Evolutionary conservation across 2,888 invertebrate genomes (phyloP), one percentile per base, ranked within the genome.

Genomic region (Drosophila parthenogenetica): DNA sequence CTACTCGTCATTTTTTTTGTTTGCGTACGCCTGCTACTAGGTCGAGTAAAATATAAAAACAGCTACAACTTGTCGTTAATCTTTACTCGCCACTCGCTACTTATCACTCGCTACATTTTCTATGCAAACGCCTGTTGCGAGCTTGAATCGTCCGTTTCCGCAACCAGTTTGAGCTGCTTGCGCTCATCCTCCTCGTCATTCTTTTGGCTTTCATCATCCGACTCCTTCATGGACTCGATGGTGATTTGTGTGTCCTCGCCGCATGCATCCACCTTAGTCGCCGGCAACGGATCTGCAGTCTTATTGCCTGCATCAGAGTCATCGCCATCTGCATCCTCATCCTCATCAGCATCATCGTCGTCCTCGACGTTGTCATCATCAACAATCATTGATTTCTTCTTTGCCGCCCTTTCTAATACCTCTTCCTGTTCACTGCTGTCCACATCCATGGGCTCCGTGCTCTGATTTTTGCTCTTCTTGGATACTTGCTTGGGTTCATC

Each of bases 241-340:
- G 83, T 83, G n/a, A 89, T 73, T 66, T 87, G 89, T 2, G 84
- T 69, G 22, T 83, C 83, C 1, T 87, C 87, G 8, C 49, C 63
- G 32, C 48, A 51, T 2, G 55, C 19, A 37, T 73, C 73, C 2
- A 55, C 14, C 16, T 63, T 50, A 29, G 64, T 65, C 35, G 35
- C 13, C 4, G 25, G 35, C 14, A 43, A 35, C 13, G 55, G 11
- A 32, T 16, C 32, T 11, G 42, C 42, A n/a, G 62, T 10, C 40
- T 57, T 17, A 1, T 68, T 58, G 3, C n/a, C 45, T 0, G 39
- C 19, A 59, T 73, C 73, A 19, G 62, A 43, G 5, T 63, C 60
- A 13, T 66, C 72, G 0, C 43, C 59, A 48, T 77, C 66, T 0
- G 39, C 55, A 42, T 10, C 45, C n/a, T 55, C 75, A 0, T 49